Base-by-base conservation (phyloP, 1,140 invertebrate species). In the Panonychus citri region DNA sequence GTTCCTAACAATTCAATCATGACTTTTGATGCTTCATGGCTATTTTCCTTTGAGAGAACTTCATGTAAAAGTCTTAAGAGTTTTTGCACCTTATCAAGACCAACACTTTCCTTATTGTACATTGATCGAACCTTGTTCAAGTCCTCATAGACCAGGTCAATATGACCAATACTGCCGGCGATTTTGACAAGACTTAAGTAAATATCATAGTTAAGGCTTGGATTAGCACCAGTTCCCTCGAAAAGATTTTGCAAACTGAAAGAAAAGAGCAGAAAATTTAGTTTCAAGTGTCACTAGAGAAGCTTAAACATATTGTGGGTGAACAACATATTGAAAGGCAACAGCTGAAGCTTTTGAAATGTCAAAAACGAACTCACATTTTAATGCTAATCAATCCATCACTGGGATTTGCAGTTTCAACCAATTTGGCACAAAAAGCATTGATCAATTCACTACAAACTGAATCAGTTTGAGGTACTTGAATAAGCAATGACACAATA, bases 1-100 rank as follows among this genome's bases (percentile, higher is more conserved):
- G 90, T 95, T 15, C 87, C 83, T 34, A 96, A 69, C 4, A 97
- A 72, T 69, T 95, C 89, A 59, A 95, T 83, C 89, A 97, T 95
- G 1, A 95, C 87, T 70, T 89, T 88, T 26, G 86, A 81, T 27
- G 88, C 87, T 64, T 84, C 74, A 68, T 93, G 87, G 71, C 86
- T 85, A 67, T 26, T 73, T 80, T 58, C 74, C 76, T 57, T 74
- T 76, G n/a, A 80, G 64, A 93, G 72, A 50, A 86, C 85, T 73
- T 88, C 82, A 68, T 95, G 88, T 30, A 95, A 69, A 27, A 87
- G 71, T 62, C 90, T 77, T 58, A 91, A 80, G 1, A 95, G 69
- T 65, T 89, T 89, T 67, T 94, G 89, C 75, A 88, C 81, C 70
- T 94, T 88, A 67, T 89, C 85, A 65, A 81, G 82, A 1, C 83